A percentile compares a stretch with the other conserved stretches of the same genome.
These are phyloP conservation scores for Ptilodon capucinus DNA, from an alignment of 2,888 invertebrate genomes.

Conservation along the genomic window DNA sequence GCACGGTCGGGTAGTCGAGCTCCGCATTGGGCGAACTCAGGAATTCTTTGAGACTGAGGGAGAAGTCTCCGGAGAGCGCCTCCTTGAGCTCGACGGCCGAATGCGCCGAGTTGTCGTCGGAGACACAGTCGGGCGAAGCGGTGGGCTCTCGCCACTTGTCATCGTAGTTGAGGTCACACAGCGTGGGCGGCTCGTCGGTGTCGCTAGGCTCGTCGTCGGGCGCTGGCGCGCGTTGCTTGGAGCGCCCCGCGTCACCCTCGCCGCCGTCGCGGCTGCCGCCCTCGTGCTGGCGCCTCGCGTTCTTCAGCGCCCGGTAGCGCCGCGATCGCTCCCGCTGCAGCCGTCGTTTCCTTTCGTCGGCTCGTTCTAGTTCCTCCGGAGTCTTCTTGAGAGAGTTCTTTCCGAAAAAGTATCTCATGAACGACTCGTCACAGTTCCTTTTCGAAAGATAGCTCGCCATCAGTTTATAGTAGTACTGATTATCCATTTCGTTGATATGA, in stretches of 20 bases:
- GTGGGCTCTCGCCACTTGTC: conserved; percentile 65
- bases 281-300: conserved; percentile 72
- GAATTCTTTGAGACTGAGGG: conserved; percentile 64
- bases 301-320: conserved; percentile 72
- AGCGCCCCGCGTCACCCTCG: conserved; percentile 46
- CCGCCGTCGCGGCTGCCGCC: conserved; percentile 51
- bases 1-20: conserved; percentile 75
- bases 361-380: conserved; percentile 72
- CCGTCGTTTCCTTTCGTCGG: conserved; percentile 72
- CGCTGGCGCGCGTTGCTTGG: conserved; percentile 49
- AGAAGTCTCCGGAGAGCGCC: conserved; percentile 36
- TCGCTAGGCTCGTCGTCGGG: conserved; percentile 70
- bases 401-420: conserved; percentile 78
- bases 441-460: conserved; percentile 78
- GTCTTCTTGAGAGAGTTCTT: conserved; percentile 73
- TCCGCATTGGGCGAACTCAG: conserved; percentile 72
- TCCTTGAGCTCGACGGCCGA: conserved; percentile 58
- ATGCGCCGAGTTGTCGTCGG: conserved; percentile 74
- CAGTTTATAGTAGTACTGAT: conserved; percentile 76
- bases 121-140: conserved; percentile 64
- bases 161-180: conserved; percentile 68
- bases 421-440: conserved; percentile 77
- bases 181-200: conserved; percentile 71
- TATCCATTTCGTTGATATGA: conserved; percentile 57
- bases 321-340: conserved; percentile 72